These are phyloP conservation scores for Whitmania pigra DNA, from an alignment of 1,140 invertebrate genomes.

Conservation along the genomic window DNA sequence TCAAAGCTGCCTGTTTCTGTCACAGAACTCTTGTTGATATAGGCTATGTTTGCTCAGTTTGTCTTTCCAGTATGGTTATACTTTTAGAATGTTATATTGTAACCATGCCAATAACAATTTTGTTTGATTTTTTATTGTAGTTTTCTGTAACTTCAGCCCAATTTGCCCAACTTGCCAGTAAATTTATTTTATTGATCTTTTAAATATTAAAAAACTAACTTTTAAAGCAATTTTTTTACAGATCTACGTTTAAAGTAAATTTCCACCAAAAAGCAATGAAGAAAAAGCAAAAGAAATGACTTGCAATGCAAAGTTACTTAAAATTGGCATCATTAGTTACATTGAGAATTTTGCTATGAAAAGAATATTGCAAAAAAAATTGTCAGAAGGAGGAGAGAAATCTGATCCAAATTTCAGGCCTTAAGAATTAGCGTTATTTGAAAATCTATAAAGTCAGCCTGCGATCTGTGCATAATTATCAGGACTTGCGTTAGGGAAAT, in stretches of 20 bases:
- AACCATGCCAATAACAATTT: neutral
- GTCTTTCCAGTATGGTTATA: slow-evolving; percentile 67
- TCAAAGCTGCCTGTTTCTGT: slow-evolving; percentile 91
- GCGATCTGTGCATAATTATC: no score
- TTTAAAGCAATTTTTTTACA: neutral
- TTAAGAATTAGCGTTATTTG: no score
- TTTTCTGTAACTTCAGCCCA: slow-evolving; percentile 92
- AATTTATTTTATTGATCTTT: slow-evolving; percentile 42
- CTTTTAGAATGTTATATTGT: neutral
- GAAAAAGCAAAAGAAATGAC: neutral
- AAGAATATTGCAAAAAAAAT: no score
- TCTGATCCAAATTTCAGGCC: no score
- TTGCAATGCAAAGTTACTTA: neutral
- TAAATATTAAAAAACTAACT: neutral
- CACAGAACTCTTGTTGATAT: slow-evolving; percentile 89
- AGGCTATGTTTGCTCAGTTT: slow-evolving; percentile 93
- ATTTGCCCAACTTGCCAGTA: slow-evolving; percentile 94
- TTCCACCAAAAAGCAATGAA: neutral
- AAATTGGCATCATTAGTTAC: no score
- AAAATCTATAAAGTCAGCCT: no score
- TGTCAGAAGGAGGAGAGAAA: no score
- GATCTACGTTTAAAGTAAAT: slow-evolving; percentile 6
- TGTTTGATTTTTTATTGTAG: slow-evolving; percentile 48
- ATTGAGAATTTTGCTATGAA: no score
- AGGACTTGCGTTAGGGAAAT: no score